phyloP scores from a whole-genome alignment of 2,113 vertebrate species.

The Aptenodytes forsteri region DNA sequence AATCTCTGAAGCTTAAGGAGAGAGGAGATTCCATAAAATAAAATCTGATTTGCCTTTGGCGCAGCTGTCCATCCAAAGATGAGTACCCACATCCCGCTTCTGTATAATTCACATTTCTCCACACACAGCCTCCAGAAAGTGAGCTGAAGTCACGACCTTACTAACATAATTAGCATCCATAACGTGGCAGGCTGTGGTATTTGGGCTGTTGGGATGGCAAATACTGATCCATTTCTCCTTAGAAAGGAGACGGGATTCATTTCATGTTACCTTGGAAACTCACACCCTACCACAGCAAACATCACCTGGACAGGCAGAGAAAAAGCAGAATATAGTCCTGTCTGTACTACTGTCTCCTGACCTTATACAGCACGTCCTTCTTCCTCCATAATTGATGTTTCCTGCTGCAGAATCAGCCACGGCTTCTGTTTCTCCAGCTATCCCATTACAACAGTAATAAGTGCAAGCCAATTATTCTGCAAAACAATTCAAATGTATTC shows the following conservation, averaged over 20 bases:
- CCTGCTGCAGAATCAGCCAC: not conserved
- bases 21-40: not conserved
- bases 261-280: not conserved
- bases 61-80: not conserved
- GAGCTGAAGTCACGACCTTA: not conserved
- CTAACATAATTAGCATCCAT: not conserved
- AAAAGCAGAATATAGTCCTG: not conserved
- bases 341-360: not conserved
- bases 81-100: not conserved
- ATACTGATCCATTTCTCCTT: not conserved
- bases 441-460: not conserved
- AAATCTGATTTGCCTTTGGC: slow-evolving; percentile 5
- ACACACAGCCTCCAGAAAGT: not conserved
- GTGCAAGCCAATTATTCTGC: not conserved
- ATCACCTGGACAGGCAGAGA: not conserved
- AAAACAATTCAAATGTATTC: not conserved
- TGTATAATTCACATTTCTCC: not conserved
- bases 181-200: not conserved
- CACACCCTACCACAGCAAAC: not conserved
- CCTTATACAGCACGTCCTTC: not conserved
- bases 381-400: slow-evolving; percentile 9
- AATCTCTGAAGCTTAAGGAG: slow-evolving; percentile 33
- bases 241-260: not conserved
- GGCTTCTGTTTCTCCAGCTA: not conserved
- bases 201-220: not conserved